These are phyloP conservation scores for Saccopteryx bilineata DNA, from an alignment of 2,113 vertebrate species.

Conservation along the genomic window DNA sequence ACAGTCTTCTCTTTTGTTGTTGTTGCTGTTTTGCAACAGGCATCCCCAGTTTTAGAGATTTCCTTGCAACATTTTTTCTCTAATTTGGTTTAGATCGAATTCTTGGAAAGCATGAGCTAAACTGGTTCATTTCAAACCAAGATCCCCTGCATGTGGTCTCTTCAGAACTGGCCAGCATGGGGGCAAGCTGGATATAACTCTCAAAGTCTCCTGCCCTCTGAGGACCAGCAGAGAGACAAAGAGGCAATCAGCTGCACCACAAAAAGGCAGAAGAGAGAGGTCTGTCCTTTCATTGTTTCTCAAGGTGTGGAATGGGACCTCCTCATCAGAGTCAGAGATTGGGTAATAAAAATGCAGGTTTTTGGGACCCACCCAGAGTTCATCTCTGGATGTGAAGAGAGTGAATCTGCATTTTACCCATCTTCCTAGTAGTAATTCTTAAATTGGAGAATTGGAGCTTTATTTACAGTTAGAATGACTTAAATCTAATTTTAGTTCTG, in stretches of 20 bases:
- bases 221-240: not conserved
- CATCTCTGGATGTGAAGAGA: not conserved
- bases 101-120: conserved; percentile 68
- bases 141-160: not conserved
- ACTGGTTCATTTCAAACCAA: not conserved
- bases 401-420: not conserved
- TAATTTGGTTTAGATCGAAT: conserved; percentile 44
- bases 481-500: not conserved
- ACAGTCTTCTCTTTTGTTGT: conserved; percentile 53
- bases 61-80: conserved; percentile 21
- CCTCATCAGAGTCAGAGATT: not conserved
- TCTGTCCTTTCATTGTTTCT: not conserved
- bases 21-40: not conserved
- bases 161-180: not conserved
- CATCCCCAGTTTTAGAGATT: conserved; percentile 38
- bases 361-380: not conserved
- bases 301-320: not conserved
- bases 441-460: not conserved
- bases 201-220: not conserved
- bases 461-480: not conserved
- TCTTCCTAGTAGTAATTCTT: not conserved
- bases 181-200: not conserved
- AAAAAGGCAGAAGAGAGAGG: not conserved
- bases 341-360: not conserved
- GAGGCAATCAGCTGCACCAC: accelerated